phyloP scores from a whole-genome alignment of 2,888 invertebrate genomes.

The Eupithecia subumbrata region DNA sequence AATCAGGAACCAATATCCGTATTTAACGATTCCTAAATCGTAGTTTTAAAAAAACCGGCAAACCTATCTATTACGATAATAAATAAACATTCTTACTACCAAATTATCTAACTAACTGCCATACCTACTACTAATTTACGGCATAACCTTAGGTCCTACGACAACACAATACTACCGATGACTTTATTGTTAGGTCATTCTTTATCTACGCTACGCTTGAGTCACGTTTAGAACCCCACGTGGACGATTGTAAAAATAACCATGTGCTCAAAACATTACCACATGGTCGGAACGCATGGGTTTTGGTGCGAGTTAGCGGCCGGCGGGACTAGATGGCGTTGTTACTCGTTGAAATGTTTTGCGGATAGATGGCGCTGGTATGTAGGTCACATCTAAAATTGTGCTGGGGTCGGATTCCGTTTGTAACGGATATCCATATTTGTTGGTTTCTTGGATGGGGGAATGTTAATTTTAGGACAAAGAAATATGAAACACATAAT shows the following conservation, averaged over 20 bases:
- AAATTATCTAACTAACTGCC: background rate
- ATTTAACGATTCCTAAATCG: background rate
- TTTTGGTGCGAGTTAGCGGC: constrained; percentile 7
- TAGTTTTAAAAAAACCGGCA: background rate
- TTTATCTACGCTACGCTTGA: constrained; percentile 16
- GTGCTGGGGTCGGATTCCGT: background rate
- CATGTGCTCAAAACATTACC: constrained; percentile 25
- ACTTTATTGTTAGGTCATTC: constrained; percentile 23
- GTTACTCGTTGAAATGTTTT: background rate
- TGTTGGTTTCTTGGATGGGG: background rate
- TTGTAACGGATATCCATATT: constrained; percentile 21
- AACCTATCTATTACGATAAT: background rate
- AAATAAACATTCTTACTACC: background rate
- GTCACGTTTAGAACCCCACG: constrained; percentile 26
- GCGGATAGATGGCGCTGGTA: constrained; percentile 23
- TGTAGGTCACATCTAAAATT: constrained; percentile 28
- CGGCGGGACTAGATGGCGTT: constrained; percentile 27
- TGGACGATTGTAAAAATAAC: constrained; percentile 30
- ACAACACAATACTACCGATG: constrained; percentile 10
- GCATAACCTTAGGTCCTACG: constrained; percentile 19
- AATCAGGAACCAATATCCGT: background rate
- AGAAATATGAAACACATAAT: background rate
- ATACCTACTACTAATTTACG: background rate
- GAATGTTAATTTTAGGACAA: background rate
- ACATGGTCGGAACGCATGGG: constrained; percentile 24